Evolutionary conservation across 1,140 invertebrate species (phyloP).

Genomic region (Drosophila nigrodunni): DNA sequence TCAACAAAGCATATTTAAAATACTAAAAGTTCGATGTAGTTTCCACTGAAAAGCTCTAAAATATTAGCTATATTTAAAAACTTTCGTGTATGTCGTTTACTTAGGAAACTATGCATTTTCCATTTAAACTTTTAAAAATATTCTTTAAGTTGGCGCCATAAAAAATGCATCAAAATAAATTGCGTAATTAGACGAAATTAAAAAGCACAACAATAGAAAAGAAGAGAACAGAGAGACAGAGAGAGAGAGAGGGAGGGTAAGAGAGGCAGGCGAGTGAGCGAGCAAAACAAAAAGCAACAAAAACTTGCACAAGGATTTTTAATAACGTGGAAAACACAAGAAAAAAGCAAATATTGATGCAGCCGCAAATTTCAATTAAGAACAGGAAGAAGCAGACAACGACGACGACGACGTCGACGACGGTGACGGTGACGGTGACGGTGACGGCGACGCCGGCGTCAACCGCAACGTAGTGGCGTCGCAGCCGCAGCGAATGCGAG

Average conservation of each 20-base stretch:
- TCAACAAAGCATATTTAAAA: not conserved
- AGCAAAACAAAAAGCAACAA: slow-evolving; percentile 58
- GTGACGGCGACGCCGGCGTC: slow-evolving; percentile 33
- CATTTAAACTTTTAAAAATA: slow-evolving; percentile 22
- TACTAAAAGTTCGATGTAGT: not conserved
- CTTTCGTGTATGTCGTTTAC: not conserved
- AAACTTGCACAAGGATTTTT: slow-evolving; percentile 82
- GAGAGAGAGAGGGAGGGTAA: not conserved
- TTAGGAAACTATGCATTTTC: slow-evolving; percentile 4
- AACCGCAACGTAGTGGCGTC: slow-evolving; percentile 32
- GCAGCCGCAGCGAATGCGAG: slow-evolving; percentile 21
- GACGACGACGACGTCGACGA: slow-evolving; percentile 31
- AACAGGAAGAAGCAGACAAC: slow-evolving; percentile 75
- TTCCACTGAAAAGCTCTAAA: not conserved
- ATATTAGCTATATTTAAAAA: slow-evolving; percentile 1
- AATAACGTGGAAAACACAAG: slow-evolving; percentile 84
- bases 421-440: slow-evolving; percentile 29
- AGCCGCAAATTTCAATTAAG: slow-evolving; percentile 85
- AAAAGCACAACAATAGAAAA: slow-evolving; percentile 53
- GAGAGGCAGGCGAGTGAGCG: slow-evolving; percentile 18
- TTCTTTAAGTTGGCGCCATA: slow-evolving; percentile 44
- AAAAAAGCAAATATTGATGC: slow-evolving; percentile 84
- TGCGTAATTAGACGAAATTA: slow-evolving; percentile 61
- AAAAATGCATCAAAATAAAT: slow-evolving; percentile 60
- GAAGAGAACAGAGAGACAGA: slow-evolving; percentile 1